These are phyloP conservation scores for Babyrousa celebensis DNA, from an alignment of 2,797 vertebrate genomes.

Conservation along the genomic window DNA sequence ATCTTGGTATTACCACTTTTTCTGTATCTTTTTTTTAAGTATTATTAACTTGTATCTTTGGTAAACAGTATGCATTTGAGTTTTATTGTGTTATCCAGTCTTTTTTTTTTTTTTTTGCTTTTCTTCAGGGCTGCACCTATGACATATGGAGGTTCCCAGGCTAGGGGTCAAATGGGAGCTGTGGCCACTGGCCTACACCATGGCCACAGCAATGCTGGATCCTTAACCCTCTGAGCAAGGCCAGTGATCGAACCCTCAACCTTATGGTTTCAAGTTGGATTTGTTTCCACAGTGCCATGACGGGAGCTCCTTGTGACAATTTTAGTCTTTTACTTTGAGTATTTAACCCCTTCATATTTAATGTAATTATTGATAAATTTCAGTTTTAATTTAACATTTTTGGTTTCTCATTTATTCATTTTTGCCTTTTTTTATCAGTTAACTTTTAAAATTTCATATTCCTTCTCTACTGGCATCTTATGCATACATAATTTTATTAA, in stretches of 20 bases:
- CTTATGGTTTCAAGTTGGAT: too few relatives aligned
- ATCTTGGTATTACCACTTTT: not conserved
- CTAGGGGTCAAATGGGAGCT: too few relatives aligned
- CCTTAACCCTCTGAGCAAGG: too few relatives aligned
- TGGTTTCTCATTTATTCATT: not conserved
- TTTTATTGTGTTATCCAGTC: not conserved
- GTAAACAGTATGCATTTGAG: not conserved
- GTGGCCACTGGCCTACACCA: too few relatives aligned
- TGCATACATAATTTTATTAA: conserved; percentile 30
- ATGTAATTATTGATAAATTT: not conserved
- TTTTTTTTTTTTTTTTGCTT: too few relatives aligned
- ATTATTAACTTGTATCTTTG: not conserved
- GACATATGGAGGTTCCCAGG: too few relatives aligned
- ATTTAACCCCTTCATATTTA: conserved; percentile 54
- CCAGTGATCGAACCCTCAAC: too few relatives aligned
- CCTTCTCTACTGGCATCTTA: not conserved
- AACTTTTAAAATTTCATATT: not conserved
- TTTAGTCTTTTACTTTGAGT: not conserved
- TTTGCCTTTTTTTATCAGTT: not conserved
- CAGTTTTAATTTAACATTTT: not conserved
- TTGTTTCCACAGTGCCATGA: too few relatives aligned
- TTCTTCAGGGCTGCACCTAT: too few relatives aligned
- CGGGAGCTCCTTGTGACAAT: not conserved
- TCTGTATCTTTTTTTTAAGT: not conserved
- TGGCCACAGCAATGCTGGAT: too few relatives aligned